Percentiles rank a stretch among this genome's conserved stretches.
Evolutionary conservation across 2,113 vertebrate genomes (phyloP).

Genomic region (Tringa solitaria): DNA sequence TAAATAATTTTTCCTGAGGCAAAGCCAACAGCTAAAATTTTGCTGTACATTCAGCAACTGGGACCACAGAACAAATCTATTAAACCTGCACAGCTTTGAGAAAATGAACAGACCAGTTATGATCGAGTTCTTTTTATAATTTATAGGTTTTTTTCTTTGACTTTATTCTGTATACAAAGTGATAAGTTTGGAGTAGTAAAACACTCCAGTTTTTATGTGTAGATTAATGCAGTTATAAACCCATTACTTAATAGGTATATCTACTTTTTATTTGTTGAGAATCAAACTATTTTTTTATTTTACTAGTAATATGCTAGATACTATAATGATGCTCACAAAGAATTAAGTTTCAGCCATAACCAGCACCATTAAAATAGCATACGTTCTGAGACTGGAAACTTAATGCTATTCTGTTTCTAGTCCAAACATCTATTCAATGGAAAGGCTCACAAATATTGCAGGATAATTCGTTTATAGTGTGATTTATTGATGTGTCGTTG

Average conservation of each 20-base stretch:
- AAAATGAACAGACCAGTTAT: not conserved
- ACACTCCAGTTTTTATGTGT: not conserved
- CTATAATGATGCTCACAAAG: not conserved
- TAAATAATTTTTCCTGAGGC: slow-evolving; percentile 69
- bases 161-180: not conserved
- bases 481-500: slow-evolving; percentile 32
- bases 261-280: not conserved
- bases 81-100: not conserved
- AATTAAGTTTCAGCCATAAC: not conserved
- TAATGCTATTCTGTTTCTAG: not conserved
- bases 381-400: not conserved
- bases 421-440: not conserved
- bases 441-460: slow-evolving; percentile 23
- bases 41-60: not conserved
- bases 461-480: not conserved
- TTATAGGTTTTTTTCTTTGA: not conserved
- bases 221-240: not conserved
- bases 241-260: not conserved
- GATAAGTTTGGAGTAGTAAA: not conserved
- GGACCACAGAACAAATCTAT: not conserved
- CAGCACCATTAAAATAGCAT: not conserved
- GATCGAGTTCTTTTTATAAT: not conserved
- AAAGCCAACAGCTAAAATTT: slow-evolving; percentile 64
- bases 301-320: not conserved
- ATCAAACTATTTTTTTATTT: not conserved